Conservation (phyloP, 2,797 vertebrate species). For the Smutsia gigantea region DNA sequence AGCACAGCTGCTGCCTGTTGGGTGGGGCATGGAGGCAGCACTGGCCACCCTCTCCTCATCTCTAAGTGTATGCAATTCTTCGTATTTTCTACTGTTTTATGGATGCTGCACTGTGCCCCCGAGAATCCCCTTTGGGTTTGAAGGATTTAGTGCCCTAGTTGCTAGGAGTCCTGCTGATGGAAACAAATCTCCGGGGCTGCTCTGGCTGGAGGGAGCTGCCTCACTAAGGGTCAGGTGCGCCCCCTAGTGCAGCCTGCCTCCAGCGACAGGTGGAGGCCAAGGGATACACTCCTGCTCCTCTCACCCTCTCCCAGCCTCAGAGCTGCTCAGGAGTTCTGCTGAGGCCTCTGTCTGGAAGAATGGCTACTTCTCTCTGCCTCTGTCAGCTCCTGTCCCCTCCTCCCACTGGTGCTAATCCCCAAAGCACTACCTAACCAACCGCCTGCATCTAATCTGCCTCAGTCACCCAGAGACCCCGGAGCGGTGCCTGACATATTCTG, state of each 20-base stretch:
- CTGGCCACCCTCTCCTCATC: neutral
- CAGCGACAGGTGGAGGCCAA: neutral
- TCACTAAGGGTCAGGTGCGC: neutral
- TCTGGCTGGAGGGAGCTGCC: neutral
- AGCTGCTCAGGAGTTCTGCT: neutral
- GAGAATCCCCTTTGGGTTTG: neutral
- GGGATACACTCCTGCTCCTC: neutral
- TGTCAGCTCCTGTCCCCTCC: neutral
- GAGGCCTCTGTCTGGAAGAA: neutral
- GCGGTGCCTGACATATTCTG: neutral
- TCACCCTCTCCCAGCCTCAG: neutral
- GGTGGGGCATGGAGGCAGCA: neutral
- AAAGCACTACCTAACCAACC: neutral
- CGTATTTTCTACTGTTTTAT: neutral
- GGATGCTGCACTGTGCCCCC: neutral
- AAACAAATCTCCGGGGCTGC: neutral
- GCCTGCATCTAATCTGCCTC: neutral
- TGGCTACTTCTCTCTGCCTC: neutral
- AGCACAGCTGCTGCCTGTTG: neutral
- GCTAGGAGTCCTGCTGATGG: neutral
- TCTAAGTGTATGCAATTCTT: neutral
- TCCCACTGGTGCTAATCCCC: neutral
- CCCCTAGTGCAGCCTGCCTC: neutral
- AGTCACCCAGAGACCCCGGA: neutral
- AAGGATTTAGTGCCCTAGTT: neutral